Base-by-base conservation (phyloP, 2,113 vertebrate genomes). In the Oceanodroma tethys region DNA sequence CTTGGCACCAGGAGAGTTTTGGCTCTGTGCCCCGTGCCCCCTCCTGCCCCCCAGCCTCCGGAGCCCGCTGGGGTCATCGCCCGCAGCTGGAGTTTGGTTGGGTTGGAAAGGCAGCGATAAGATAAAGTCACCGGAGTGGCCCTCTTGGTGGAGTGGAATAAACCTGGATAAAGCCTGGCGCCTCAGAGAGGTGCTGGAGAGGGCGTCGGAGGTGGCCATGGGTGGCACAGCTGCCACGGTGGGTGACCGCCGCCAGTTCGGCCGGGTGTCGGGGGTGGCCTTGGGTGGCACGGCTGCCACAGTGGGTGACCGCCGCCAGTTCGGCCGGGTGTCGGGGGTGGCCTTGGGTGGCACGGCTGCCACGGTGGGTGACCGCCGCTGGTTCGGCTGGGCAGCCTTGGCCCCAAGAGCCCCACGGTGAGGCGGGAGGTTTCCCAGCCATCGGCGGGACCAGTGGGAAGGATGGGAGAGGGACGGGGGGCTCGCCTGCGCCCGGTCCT, bases 371-470 rank as follows among this genome's bases (percentile, higher is more conserved):
- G 52, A 32, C 56, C 0, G 4, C 40, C 8, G 4, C 45, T 17
- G 3, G 4, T 13, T 17, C 3, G 22, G 23, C 23, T 2, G 30
- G 42, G 42, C 14, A 13, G 12, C 42, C 66, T 12, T 3, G 0
- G 26, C 42, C 11, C 21, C 52, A 7, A 30, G 20, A 72, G 52
- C 40, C 43, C 62, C 5, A 11, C 10, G 23, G 45, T 3, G 30
- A 10, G 40, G 15, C 6, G 7, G 73, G 58, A 43, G 53, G 43
- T 7, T 26, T 9, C 73, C 56, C 63, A 7, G 9, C 15, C 13
- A 4, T 14, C 9, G 4, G 38, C 2, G 27, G 34, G 80, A 42
- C 38, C 8, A 5, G 40, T 0, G 3, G 23, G 27, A 48, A 60
- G 27, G 63, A n/a, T 8, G 23, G 55, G 48, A 60, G 18, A 40